These are phyloP conservation scores for Lasioglossum lativentre DNA, from an alignment of 2,888 invertebrate genomes.

Conservation along the genomic window DNA sequence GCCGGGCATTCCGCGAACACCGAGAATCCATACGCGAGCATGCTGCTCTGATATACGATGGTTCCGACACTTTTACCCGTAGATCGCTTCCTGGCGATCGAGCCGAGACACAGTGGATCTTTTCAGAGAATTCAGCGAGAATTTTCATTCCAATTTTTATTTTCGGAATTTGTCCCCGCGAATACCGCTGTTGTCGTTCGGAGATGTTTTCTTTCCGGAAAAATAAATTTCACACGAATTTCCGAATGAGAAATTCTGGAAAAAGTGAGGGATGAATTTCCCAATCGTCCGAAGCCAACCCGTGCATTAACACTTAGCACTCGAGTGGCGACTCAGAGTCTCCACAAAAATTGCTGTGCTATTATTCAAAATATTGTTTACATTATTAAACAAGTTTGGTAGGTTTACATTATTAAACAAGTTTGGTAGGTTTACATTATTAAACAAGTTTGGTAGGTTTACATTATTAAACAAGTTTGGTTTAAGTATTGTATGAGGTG, in stretches of 20 bases:
- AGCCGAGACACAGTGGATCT: not conserved
- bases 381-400: too few species aligned
- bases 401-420: too few species aligned
- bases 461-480: too few species aligned
- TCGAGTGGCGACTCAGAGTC: too few species aligned
- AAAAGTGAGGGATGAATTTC: too few species aligned
- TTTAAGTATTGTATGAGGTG: too few species aligned
- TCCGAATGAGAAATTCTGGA: not conserved
- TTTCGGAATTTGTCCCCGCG: not conserved
- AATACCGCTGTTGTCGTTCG: not conserved
- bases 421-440: too few species aligned
- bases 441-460: too few species aligned
- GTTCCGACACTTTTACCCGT: not conserved
- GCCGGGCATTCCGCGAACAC: conserved; percentile 46
- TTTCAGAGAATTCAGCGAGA: not conserved
- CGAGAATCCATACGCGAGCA: conserved; percentile 45
- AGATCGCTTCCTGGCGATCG: not conserved
- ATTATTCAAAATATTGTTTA: too few species aligned
- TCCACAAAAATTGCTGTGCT: too few species aligned
- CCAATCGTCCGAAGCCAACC: too few species aligned
- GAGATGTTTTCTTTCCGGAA: not conserved
- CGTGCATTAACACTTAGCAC: too few species aligned
- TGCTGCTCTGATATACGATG: not conserved
- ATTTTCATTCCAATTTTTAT: not conserved
- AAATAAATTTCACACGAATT: not conserved